These are phyloP conservation scores for Physocephala rufipes DNA, from an alignment of 2,888 invertebrate species.

Conservation along the genomic window DNA sequence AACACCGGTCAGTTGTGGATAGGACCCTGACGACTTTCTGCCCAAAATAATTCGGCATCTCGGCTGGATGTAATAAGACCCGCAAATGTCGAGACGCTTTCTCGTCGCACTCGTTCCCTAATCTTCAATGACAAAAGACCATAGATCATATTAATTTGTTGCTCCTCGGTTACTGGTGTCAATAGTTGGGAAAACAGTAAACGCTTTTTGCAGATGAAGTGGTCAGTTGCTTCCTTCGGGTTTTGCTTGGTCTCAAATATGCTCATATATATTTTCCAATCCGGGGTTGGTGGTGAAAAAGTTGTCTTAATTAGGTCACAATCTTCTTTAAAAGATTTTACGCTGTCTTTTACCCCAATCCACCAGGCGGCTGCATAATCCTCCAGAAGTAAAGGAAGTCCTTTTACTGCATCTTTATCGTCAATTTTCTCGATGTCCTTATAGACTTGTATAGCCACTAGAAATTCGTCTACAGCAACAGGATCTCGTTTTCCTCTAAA, in stretches of 20 bases:
- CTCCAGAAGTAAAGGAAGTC: conserved; percentile 39
- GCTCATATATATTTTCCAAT: conserved; percentile 32
- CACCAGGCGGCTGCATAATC: conserved; percentile 45
- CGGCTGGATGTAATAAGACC: conserved; percentile 28
- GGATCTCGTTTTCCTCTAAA: conserved; percentile 37
- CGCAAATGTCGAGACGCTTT: conserved; percentile 29
- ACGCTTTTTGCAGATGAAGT: conserved; percentile 34
- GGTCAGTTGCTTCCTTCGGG: conserved; percentile 28
- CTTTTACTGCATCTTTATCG: conserved; percentile 40
- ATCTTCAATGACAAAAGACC: conserved; percentile 20
- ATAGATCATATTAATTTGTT: conserved; percentile 36
- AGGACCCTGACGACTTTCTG: not conserved
- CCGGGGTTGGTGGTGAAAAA: conserved; percentile 29
- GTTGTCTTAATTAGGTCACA: conserved; percentile 19
- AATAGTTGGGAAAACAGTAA: conserved; percentile 32
- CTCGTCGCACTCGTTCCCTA: conserved; percentile 33
- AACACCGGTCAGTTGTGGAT: not conserved
- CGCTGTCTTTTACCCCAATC: conserved; percentile 39
- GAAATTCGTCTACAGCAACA: conserved; percentile 39
- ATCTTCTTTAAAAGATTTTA: conserved; percentile 28
- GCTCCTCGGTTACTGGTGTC: conserved; percentile 17
- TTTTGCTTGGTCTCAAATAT: conserved; percentile 35
- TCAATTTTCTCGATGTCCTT: conserved; percentile 42
- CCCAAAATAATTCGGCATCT: conserved; percentile 37
- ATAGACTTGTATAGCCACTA: conserved; percentile 37